Evolutionary conservation across 2,797 vertebrate species (phyloP).

Genomic region (Gallinago nigripennis): DNA sequence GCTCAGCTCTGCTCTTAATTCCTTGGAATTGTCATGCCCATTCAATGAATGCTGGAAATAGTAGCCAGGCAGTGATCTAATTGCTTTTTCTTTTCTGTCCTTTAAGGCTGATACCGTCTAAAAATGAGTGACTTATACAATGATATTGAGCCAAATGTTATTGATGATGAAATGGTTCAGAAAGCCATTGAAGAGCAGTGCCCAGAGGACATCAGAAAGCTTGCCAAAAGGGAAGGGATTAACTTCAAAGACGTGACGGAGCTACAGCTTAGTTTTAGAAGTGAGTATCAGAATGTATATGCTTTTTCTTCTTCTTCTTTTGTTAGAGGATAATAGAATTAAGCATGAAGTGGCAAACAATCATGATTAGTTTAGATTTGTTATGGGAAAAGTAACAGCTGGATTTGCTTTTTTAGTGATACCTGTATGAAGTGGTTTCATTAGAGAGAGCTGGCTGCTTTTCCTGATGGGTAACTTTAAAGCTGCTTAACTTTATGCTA

Average conservation of each 20-base stretch:
- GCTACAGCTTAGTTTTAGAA: constrained; percentile 82
- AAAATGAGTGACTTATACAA: constrained; percentile 71
- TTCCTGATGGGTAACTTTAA: neutral
- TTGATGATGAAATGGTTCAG: constrained; percentile 82
- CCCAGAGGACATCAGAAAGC: constrained; percentile 61
- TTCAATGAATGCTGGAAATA: neutral
- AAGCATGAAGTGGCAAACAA: neutral
- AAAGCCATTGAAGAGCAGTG: constrained; percentile 77
- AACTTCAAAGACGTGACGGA: constrained; percentile 74
- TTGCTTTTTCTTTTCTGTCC: neutral
- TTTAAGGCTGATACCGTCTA: neutral
- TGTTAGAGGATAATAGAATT: neutral
- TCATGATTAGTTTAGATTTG: neutral
- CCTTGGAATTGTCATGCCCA: neutral
- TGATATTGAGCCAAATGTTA: constrained; percentile 71
- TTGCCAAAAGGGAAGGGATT: constrained; percentile 76
- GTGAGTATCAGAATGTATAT: constrained; percentile 72
- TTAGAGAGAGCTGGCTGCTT: neutral
- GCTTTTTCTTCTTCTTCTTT: neutral
- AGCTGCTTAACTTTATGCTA: neutral
- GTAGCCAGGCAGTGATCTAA: neutral
- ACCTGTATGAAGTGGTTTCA: neutral
- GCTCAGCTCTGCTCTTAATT: neutral
- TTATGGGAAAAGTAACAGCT: neutral
- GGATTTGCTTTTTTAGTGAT: neutral